Conservation (phyloP, 2,113 vertebrate species). For the Empidonax alnorum region DNA sequence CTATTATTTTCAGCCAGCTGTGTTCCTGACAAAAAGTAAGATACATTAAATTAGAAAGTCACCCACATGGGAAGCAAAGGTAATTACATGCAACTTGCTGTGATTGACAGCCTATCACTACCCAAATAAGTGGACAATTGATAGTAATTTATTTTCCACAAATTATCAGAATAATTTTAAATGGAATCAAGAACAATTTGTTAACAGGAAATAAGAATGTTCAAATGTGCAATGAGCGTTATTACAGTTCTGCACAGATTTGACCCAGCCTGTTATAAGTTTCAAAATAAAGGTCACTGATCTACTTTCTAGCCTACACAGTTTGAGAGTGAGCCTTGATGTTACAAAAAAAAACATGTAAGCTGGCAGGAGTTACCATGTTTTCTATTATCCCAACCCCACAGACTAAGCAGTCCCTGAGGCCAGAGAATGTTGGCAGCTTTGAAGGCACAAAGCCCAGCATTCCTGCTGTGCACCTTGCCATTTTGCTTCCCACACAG, state of each 20-base stretch:
- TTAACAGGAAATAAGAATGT: not conserved
- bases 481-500: not conserved
- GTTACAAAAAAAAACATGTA: not conserved
- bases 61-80: not conserved
- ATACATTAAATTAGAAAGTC: not conserved
- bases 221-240: not conserved
- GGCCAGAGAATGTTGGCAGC: not conserved
- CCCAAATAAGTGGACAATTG: not conserved
- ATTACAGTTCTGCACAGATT: rapidly evolving
- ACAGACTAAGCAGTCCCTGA: not conserved
- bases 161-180: not conserved
- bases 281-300: not conserved
- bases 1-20: not conserved
- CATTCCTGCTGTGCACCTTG: not conserved
- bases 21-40: not conserved
- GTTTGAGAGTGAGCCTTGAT: not conserved
- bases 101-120: not conserved
- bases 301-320: not conserved
- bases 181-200: not conserved
- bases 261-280: not conserved
- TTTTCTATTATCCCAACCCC: not conserved
- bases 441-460: not conserved
- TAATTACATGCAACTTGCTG: not conserved
- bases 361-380: not conserved
- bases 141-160: not conserved